Evolutionary conservation across 1,140 invertebrate species (phyloP), one percentile per base, ranked within the genome.

Genomic region (Tenebrio molitor): DNA sequence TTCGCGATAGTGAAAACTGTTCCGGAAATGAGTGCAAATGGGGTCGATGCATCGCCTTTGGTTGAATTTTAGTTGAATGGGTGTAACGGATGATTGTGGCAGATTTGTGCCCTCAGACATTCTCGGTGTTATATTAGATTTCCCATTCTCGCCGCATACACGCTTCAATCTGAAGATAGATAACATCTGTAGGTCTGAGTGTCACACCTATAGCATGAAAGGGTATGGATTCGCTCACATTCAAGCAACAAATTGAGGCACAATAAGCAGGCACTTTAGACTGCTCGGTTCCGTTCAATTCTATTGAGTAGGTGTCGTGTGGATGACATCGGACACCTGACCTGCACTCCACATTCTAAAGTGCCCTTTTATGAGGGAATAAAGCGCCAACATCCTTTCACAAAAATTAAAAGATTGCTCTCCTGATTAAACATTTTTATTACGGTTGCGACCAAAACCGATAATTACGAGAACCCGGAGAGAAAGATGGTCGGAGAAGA

Each of bases 211-310:
- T 65, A 21, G 25, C 71, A 39, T 73, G 69, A 76, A 76, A 74
- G 74, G 74, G 71, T 68, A 69, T 63, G 25, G 58, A 69, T 75
- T 69, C 42, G 58, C 53, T 69, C 58, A 63, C 53, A 73, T 73
- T 62, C 72, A 63, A 66, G 25, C 74, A 73, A 73, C 71, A 73
- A 76, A 76, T 76, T 76, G 71, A 68, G 58, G 71, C 41, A 73
- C 74, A 76, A 76, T 76, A 76, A 76, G 74, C 72, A 71, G 74
- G 71, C 74, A 76, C 74, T 76, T 76, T 71, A 73, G 68, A 66
- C 72, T 75, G 71, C 74, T 73, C 63, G 46, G 71, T 73, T 65
- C 72, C 50, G 66, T 73, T 73, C 72, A 50, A 73, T 73, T 63
- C 65, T 29, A 73, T 73, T 63, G 67, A 73, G 72, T 73, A 73